These are phyloP conservation scores for Drosophila nigricruria DNA, from an alignment of 2,888 invertebrate species.

Conservation along the genomic window DNA sequence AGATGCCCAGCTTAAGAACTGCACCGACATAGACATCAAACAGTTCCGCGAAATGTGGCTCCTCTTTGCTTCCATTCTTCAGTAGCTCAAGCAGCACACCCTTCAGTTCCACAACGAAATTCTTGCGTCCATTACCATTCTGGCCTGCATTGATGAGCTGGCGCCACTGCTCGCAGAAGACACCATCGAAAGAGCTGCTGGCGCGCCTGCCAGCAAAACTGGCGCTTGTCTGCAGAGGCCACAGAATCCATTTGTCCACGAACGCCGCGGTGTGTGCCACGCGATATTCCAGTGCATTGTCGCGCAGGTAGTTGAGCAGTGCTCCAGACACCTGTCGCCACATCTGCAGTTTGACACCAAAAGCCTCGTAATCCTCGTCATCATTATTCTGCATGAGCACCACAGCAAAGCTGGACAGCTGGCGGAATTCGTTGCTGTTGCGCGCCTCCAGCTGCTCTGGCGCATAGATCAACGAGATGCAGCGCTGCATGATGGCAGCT, in stretches of 20 bases:
- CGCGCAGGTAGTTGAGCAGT: slow-evolving; percentile 66
- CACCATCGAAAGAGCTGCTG: slow-evolving; percentile 60
- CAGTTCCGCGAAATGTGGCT: slow-evolving; percentile 70
- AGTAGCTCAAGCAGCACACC: slow-evolving; percentile 59
- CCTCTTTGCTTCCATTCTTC: slow-evolving; percentile 59
- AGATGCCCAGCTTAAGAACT: slow-evolving; percentile 69
- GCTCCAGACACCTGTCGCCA: slow-evolving; percentile 78
- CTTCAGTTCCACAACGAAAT: slow-evolving; percentile 60
- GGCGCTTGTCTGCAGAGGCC: slow-evolving; percentile 78
- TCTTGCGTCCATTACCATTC: slow-evolving; percentile 67
- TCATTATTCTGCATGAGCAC: slow-evolving; percentile 67
- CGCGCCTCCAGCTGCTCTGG: slow-evolving; percentile 51
- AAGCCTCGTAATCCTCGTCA: slow-evolving; percentile 75
- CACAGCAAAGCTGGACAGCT: slow-evolving; percentile 62
- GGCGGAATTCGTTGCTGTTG: slow-evolving; percentile 59
- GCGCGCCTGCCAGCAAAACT: slow-evolving; percentile 68
- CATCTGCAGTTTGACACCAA: slow-evolving; percentile 72
- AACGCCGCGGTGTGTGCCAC: slow-evolving; percentile 64
- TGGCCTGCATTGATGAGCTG: slow-evolving; percentile 72
- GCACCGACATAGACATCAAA: slow-evolving; percentile 72
- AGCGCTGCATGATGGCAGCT: slow-evolving; percentile 69
- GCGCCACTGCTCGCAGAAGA: slow-evolving; percentile 77
- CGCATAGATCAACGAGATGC: slow-evolving; percentile 64
- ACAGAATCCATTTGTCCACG: slow-evolving; percentile 81
- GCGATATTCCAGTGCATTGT: slow-evolving; percentile 69